A percentile compares a stretch with the other conserved stretches of the same genome.
Evolutionary conservation across 2,797 vertebrate genomes (phyloP).

Genomic region (Paratrypauchen microcephalus): DNA sequence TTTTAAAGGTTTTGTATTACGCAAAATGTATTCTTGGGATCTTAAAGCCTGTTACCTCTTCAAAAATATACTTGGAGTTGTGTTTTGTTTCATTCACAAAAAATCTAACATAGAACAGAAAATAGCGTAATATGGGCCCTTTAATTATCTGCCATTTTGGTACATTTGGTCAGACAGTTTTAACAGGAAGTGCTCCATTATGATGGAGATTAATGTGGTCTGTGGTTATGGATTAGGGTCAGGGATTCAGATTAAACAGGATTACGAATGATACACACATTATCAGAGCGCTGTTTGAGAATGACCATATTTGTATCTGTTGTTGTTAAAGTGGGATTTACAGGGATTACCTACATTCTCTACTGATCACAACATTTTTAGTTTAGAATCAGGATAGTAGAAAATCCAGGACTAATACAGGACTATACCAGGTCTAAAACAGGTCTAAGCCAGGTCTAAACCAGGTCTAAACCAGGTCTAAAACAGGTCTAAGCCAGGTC

Average conservation of each 20-base stretch:
- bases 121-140: too few species aligned
- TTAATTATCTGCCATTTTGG: too few species aligned
- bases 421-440: slow-evolving; percentile 15
- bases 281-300: neutral
- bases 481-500: too few species aligned
- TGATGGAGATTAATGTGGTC: too few species aligned
- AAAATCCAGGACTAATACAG: slow-evolving; percentile 11
- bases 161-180: neutral
- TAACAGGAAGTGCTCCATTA: neutral
- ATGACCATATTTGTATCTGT: slow-evolving; percentile 1
- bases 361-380: neutral
- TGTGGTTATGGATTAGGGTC: slow-evolving; percentile 48
- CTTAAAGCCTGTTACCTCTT: too few species aligned
- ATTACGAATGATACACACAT: slow-evolving; percentile 10
- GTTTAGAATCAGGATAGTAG: neutral
- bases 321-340: slow-evolving; percentile 4
- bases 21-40: too few species aligned
- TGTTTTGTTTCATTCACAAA: too few species aligned
- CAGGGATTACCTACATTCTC: neutral
- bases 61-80: too few species aligned
- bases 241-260: slow-evolving; percentile 45
- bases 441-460: too few species aligned
- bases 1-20: too few species aligned
- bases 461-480: too few species aligned
- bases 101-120: too few species aligned